Evolutionary conservation across 2,888 invertebrate genomes (phyloP), one percentile per base, ranked within the genome.

Genomic region (Augochlorella aurata): DNA sequence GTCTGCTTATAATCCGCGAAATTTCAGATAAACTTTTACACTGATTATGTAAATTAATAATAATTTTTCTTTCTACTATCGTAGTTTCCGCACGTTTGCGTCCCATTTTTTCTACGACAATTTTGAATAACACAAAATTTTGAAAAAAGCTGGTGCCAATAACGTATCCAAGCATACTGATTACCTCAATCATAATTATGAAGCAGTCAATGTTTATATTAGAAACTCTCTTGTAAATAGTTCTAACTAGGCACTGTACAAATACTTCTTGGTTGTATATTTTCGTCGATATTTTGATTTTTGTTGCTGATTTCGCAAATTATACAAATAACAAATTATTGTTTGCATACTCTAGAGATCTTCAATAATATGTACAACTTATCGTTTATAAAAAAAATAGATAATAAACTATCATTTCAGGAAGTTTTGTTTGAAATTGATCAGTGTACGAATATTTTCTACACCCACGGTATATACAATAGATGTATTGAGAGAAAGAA

Each of bases 1-100:
- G 38, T 63, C 29, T 29, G n/a, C 29, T 63, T 61, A 49, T 0
- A 63, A 63, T 49, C n/a, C 63, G 29, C 12, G n/a, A 72, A 49
- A 63, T 72, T 72, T 63, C 49, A 18, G 29, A 18, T n/a, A 63
- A 47, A 38, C n/a, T 63, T 63, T 50, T 52, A 21, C 21, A 70
- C 58, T 47, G 21, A 21, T 21, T 67, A 47, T 67, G 66, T 21
- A 67, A 47, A 67, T 67, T 47, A 47, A 47, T 21, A 67, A 67
- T 47, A 67, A 47, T 47, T 47, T 47, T 47, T 47, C 47, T 61
- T 47, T 47, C 18, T 47, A 21, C 18, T 61, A 47, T 16, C 16
- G 45, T 61, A 47, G 47, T 47, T 61, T 71, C 18, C 3, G 21
- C 16, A 54, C 54, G 54, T 54, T 44, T 50, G 44, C 54, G 54